Percentiles rank a stretch among this genome's conserved stretches.
Evolutionary conservation across 2,113 vertebrate genomes (phyloP).

Genomic region (Phodopus roborovskii): DNA sequence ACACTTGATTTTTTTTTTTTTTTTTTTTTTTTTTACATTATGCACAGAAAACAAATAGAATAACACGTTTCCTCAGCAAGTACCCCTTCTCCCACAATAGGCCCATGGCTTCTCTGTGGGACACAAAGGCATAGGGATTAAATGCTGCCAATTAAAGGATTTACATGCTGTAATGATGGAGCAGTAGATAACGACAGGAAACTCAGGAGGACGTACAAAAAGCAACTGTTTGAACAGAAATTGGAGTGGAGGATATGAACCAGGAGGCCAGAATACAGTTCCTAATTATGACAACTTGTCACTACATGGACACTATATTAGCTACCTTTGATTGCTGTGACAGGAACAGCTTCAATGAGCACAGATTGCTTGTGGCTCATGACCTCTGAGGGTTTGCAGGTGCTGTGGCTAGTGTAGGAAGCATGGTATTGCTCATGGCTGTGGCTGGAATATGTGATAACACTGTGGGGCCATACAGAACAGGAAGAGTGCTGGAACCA

Average conservation of each 20-base stretch:
- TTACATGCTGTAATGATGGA: background rate
- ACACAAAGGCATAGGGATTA: background rate
- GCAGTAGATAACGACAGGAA: background rate
- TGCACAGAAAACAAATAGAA: background rate
- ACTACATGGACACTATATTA: background rate
- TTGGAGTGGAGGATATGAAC: background rate
- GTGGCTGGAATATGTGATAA: no score
- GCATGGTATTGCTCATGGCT: no score
- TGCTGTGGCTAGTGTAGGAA: background rate
- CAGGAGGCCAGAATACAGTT: background rate
- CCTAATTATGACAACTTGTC: background rate
- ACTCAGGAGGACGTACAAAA: background rate
- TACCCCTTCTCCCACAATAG: no score
- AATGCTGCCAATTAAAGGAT: background rate
- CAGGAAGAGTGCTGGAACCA: background rate
- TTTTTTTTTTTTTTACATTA: slow-evolving; percentile 9
- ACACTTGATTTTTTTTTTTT: background rate
- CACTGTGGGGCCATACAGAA: background rate
- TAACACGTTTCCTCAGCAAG: background rate
- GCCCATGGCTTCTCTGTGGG: background rate
- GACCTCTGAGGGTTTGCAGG: background rate
- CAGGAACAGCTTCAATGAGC: background rate
- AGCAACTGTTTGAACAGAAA: background rate
- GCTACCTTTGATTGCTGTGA: no score
- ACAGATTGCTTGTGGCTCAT: background rate